These are phyloP conservation scores for Enteromius unitaeniatus DNA, from an alignment of 2,797 vertebrate species.

Conservation along the genomic window DNA sequence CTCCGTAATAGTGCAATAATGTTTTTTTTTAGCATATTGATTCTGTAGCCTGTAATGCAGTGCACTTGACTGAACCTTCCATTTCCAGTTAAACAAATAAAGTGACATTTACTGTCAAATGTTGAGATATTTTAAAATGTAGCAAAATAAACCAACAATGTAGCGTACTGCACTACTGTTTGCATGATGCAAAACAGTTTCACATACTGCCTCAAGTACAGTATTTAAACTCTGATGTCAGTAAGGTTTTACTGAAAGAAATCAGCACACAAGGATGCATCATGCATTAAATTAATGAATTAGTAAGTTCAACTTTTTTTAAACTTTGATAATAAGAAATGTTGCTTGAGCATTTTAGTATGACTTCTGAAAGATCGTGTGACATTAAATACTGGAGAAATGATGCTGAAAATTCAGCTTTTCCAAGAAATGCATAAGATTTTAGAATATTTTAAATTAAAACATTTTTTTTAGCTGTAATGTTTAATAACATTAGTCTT, in stretches of 20 bases:
- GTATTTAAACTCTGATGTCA: not conserved
- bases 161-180: not conserved
- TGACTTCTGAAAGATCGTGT: not conserved
- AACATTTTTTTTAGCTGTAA: not conserved
- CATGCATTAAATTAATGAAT: not conserved
- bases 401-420: not conserved
- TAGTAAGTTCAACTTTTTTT: not conserved
- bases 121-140: not conserved
- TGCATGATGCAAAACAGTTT: slow-evolving; percentile 4
- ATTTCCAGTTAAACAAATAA: not conserved
- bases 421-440: not conserved
- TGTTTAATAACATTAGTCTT: not conserved
- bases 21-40: not conserved
- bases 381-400: not conserved
- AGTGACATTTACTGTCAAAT: not conserved
- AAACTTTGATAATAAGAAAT: not conserved
- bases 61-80: not conserved
- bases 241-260: not conserved
- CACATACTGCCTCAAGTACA: not conserved
- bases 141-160: not conserved
- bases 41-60: not conserved
- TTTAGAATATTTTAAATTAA: not conserved
- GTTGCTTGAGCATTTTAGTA: not conserved
- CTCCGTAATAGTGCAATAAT: no score
- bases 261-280: not conserved